Evolutionary conservation across 2,888 invertebrate genomes (phyloP).

Genomic region (Hipparchia sbordonii): DNA sequence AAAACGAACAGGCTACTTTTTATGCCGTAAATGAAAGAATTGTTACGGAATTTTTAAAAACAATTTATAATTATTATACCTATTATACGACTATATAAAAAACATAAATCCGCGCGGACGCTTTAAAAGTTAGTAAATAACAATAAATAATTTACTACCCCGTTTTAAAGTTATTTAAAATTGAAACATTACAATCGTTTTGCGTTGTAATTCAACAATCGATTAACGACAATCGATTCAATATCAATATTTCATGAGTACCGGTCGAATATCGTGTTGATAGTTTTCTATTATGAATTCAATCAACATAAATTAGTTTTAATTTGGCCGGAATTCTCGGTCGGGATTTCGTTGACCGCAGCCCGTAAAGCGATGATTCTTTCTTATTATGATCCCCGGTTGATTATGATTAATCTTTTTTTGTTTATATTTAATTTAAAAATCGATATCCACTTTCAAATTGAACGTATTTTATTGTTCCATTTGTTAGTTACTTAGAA

Average conservation of each 20-base stretch:
- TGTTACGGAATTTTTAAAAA: too few species aligned
- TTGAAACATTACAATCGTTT: slow-evolving; percentile 74
- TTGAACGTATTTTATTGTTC: slow-evolving; percentile 25
- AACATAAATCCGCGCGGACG: too few species aligned
- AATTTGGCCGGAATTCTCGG: slow-evolving; percentile 68
- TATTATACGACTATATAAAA: too few species aligned
- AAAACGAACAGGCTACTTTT: too few species aligned
- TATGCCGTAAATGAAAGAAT: too few species aligned
- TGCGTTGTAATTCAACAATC: slow-evolving; percentile 61
- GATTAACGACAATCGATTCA: slow-evolving; percentile 50
- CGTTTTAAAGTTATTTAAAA: slow-evolving; percentile 57
- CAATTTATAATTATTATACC: too few species aligned
- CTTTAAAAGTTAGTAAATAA: slow-evolving; percentile 19
- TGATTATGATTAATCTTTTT: slow-evolving; percentile 61
- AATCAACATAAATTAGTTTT: slow-evolving; percentile 80
- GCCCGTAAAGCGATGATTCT: slow-evolving; percentile 57
- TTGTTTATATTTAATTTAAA: slow-evolving; percentile 61
- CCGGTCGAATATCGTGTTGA: slow-evolving; percentile 61
- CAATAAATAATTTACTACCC: background rate
- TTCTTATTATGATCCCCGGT: slow-evolving; percentile 60
- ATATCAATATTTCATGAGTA: slow-evolving; percentile 52
- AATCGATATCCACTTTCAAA: slow-evolving; percentile 40
- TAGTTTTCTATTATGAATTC: slow-evolving; percentile 80
- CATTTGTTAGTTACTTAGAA: slow-evolving; percentile 8
- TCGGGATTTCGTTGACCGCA: slow-evolving; percentile 57